Evolutionary conservation across 1,140 invertebrate genomes (phyloP).

Genomic region (Drosophila orena): DNA sequence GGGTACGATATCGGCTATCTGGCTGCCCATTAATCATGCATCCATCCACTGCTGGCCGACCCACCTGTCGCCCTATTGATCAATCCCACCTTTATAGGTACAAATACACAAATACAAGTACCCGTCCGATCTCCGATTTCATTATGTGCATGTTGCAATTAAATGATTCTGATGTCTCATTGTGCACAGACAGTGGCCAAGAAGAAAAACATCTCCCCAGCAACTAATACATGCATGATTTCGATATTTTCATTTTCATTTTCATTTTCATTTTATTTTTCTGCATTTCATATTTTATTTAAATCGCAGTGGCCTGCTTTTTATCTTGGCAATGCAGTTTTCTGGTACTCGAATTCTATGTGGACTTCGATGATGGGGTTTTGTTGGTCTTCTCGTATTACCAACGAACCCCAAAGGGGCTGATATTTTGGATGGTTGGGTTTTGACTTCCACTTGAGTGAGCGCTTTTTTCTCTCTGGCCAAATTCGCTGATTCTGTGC

Average conservation of each 20-base stretch:
- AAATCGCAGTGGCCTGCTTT: slow-evolving; percentile 44
- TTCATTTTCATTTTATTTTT: not conserved
- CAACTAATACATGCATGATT: slow-evolving; percentile 1
- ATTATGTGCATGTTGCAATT: slow-evolving; percentile 20
- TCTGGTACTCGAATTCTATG: slow-evolving; percentile 37
- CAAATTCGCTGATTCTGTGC: slow-evolving; percentile 41
- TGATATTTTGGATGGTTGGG: slow-evolving; percentile 30
- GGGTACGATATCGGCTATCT: slow-evolving; percentile 14
- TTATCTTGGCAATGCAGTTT: slow-evolving; percentile 57
- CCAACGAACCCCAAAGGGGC: slow-evolving; percentile 23
- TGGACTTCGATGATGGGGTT: slow-evolving; percentile 39
- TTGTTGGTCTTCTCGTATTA: slow-evolving; percentile 39
- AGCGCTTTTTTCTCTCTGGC: slow-evolving; percentile 36
- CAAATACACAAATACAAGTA: not conserved
- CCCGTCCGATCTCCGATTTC: slow-evolving; percentile 17
- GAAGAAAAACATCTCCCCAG: slow-evolving; percentile 5
- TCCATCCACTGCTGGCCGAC: slow-evolving; percentile 14
- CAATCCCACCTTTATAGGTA: slow-evolving; percentile 3
- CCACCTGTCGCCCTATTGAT: slow-evolving; percentile 37
- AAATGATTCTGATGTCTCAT: slow-evolving; percentile 19
- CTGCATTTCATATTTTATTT: slow-evolving; percentile 7
- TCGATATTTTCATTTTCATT: slow-evolving; percentile 3
- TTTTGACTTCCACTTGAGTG: slow-evolving; percentile 37
- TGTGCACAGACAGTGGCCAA: not conserved
- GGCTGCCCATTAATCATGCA: slow-evolving; percentile 27